Percentiles rank a stretch among this genome's conserved stretches.
Evolutionary conservation across 2,888 invertebrate species (phyloP).

Genomic region (Catocala sponsa): DNA sequence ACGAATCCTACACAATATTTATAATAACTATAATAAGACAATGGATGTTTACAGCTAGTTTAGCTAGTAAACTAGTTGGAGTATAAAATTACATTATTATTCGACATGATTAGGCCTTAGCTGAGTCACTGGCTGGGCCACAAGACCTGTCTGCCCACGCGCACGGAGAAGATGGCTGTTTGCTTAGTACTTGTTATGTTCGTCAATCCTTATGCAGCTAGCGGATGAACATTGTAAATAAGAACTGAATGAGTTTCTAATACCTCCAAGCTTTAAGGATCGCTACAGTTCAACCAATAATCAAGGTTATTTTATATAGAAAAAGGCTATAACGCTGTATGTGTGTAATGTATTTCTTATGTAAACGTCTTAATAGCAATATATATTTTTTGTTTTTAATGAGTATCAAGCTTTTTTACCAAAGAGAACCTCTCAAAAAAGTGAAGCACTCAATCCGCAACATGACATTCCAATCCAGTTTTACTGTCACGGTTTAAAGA

Average conservation of each 20-base stretch:
- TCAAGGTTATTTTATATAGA: too few species aligned
- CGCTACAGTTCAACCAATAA: too few species aligned
- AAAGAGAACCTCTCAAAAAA: slow-evolving; percentile 3
- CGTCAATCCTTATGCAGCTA: slow-evolving; percentile 42
- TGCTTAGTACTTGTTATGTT: slow-evolving; percentile 58
- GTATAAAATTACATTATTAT: slow-evolving; percentile 50
- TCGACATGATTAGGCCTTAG: slow-evolving; percentile 42
- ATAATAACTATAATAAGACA: slow-evolving; percentile 44
- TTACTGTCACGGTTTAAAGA: slow-evolving; percentile 25
- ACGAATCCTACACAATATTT: slow-evolving; percentile 38
- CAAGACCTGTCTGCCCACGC: slow-evolving; percentile 70
- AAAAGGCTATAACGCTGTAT: too few species aligned
- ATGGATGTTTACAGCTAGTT: slow-evolving; percentile 39
- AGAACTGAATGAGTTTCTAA: slow-evolving; percentile 30
- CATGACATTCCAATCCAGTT: slow-evolving; percentile 48
- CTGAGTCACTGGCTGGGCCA: slow-evolving; percentile 52
- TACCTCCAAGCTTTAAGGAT: background rate
- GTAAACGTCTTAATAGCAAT: too few species aligned
- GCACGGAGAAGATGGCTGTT: slow-evolving; percentile 47
- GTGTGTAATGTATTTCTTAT: too few species aligned
- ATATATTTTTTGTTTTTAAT: too few species aligned
- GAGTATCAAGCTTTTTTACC: background rate
- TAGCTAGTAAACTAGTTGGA: slow-evolving; percentile 38
- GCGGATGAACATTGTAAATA: slow-evolving; percentile 37
- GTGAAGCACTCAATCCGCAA: slow-evolving; percentile 29